Conservation (phyloP, 53 echinoderm and acorn worm genomes). For the Paracentrotus lividus region DNA sequence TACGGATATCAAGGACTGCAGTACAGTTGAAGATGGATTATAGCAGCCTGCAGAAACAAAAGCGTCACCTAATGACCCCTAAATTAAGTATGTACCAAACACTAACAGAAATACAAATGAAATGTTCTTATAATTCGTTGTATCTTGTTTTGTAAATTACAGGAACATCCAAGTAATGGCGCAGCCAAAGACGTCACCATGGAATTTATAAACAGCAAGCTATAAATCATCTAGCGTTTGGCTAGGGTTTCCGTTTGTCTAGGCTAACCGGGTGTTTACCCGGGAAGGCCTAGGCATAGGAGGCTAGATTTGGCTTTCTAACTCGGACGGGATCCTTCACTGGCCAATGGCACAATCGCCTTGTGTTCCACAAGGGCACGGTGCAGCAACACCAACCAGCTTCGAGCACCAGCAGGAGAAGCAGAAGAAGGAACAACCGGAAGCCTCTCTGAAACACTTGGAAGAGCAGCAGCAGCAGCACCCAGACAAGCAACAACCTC, state of each 20-base stretch:
- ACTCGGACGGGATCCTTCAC: constrained; percentile 23
- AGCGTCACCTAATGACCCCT: not conserved
- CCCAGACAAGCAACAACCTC: not conserved
- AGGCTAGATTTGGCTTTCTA: constrained; percentile 29
- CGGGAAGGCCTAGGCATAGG: constrained; percentile 66
- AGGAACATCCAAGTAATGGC: constrained; percentile 14
- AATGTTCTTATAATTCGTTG: not conserved
- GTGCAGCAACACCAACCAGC: constrained; percentile 36
- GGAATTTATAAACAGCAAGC: not conserved
- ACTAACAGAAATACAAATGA: not conserved
- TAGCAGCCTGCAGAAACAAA: not conserved
- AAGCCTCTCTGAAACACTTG: not conserved
- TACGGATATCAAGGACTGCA: not conserved
- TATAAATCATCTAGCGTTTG: constrained; percentile 15
- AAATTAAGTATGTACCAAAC: not conserved
- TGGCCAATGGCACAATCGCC: constrained; percentile 63
- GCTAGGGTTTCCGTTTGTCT: constrained; percentile 61
- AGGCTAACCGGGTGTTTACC: constrained; percentile 68
- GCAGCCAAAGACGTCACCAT: not conserved
- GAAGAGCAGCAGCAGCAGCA: constrained; percentile 29
- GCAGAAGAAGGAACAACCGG: not conserved
- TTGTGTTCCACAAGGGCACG: constrained; percentile 50
- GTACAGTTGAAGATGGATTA: not conserved
- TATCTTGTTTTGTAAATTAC: not conserved
- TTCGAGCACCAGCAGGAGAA: constrained; percentile 15